phyloP scores from a whole-genome alignment of 1,140 invertebrate species.

The Trichoplusia ni region DNA sequence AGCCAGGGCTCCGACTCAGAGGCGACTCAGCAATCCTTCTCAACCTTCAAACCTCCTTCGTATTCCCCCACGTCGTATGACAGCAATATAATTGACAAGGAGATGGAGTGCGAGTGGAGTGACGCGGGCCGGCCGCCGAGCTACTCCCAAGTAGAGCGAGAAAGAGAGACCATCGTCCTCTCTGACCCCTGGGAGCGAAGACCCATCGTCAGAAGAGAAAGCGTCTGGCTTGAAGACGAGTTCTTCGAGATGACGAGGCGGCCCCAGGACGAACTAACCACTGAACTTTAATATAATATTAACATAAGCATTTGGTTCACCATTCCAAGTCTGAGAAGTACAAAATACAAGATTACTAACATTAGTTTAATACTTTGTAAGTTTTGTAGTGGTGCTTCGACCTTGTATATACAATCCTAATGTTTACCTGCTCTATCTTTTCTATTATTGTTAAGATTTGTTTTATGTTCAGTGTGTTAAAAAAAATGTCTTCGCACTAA shows the following conservation, averaged over 20 bases:
- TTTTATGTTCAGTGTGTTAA: too few species aligned
- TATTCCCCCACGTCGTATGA: constrained; percentile 75
- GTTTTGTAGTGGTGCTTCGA: constrained; percentile 31
- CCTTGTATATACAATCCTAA: neutral
- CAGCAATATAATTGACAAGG: constrained; percentile 70
- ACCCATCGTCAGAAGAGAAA: constrained; percentile 75
- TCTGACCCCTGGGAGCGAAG: constrained; percentile 80
- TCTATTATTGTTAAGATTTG: too few species aligned
- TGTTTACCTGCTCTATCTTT: neutral
- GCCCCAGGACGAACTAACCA: constrained; percentile 90
- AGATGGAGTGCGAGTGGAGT: constrained; percentile 74
- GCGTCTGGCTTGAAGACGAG: constrained; percentile 86
- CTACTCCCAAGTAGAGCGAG: constrained; percentile 72
- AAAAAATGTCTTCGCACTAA: too few species aligned
- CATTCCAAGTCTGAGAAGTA: constrained; percentile 48
- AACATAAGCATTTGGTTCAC: constrained; percentile 18
- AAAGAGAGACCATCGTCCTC: constrained; percentile 76
- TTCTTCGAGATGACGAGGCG: constrained; percentile 88
- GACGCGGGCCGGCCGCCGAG: constrained; percentile 80
- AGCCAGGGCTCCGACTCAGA: constrained; percentile 69
- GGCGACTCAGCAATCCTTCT: constrained; percentile 77
- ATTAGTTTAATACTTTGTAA: constrained; percentile 9
- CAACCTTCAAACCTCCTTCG: constrained; percentile 82
- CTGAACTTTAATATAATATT: constrained; percentile 83
- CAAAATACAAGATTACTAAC: constrained; percentile 38